These are phyloP conservation scores for Meghimatium bilineatum DNA, from an alignment of 2,888 invertebrate species.

Conservation along the genomic window DNA sequence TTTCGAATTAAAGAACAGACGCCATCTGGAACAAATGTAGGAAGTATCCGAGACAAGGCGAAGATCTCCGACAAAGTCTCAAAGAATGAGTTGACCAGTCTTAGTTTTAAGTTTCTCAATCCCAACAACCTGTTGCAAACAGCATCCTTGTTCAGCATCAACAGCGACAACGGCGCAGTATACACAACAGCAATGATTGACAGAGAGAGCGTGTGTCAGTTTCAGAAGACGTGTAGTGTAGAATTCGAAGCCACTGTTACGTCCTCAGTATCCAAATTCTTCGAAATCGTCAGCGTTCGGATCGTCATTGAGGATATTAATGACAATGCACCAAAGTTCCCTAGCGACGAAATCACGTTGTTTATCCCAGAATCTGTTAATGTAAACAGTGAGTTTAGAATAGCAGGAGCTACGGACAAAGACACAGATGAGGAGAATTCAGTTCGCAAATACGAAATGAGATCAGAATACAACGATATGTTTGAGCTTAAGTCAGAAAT, in stretches of 20 bases:
- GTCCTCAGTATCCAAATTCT: conserved; percentile 50
- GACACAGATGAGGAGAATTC: conserved; percentile 53
- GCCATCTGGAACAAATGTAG: conserved; percentile 56
- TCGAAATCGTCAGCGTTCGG: conserved; percentile 54
- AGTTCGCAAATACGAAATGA: conserved; percentile 54
- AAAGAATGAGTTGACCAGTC: conserved; percentile 37
- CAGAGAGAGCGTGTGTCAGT: conserved; percentile 62
- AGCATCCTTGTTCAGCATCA: conserved; percentile 58
- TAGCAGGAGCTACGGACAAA: conserved; percentile 53
- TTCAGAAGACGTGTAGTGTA: conserved; percentile 55
- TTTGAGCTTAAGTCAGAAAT: conserved; percentile 55
- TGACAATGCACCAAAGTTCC: conserved; percentile 56
- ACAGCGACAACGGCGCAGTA: conserved; percentile 57
- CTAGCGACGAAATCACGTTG: conserved; percentile 49
- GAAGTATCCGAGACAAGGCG: conserved; percentile 56
- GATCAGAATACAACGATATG: conserved; percentile 46
- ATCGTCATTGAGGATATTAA: conserved; percentile 57
- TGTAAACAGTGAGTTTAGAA: conserved; percentile 49
- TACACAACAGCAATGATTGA: conserved; percentile 61
- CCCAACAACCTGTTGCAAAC: conserved; percentile 49
- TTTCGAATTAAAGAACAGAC: conserved; percentile 60
- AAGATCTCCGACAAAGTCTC: conserved; percentile 49
- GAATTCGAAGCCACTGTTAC: conserved; percentile 58
- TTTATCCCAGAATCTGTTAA: conserved; percentile 53
- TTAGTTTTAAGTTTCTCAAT: conserved; percentile 55